Conservation (phyloP, 2,113 vertebrate species). For the Scalopus aquaticus region DNA sequence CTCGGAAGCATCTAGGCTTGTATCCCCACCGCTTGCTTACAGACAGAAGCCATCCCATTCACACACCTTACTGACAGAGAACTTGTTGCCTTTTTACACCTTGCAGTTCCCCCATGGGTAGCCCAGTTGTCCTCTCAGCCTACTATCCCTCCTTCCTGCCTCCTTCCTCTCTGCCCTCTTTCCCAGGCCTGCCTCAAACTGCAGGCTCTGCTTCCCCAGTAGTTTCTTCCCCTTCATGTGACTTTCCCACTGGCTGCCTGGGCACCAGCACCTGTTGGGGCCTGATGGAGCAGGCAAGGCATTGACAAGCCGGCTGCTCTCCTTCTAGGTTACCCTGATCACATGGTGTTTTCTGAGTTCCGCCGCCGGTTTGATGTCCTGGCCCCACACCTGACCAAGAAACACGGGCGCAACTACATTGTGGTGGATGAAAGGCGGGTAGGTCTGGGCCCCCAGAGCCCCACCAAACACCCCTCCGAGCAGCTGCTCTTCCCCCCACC, state of each 20-base stretch:
- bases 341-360: constrained; percentile 98
- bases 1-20: background rate
- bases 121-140: background rate
- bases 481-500: background rate
- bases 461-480: background rate
- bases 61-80: background rate
- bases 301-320: background rate
- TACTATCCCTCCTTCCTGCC: background rate
- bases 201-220: no score
- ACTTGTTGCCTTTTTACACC: background rate
- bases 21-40: background rate
- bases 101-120: background rate
- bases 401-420: constrained; percentile 95
- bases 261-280: background rate
- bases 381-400: constrained; percentile 96
- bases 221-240: background rate
- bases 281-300: rapidly evolving
- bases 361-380: constrained; percentile 95
- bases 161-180: background rate
- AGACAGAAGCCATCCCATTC: background rate
- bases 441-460: constrained; percentile 39
- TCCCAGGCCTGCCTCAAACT: background rate
- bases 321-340: constrained; percentile 94
- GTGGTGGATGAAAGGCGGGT: constrained; percentile 96
- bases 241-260: background rate